Conservation (phyloP, 2,113 vertebrate genomes). For the Barnardius zonarius region DNA sequence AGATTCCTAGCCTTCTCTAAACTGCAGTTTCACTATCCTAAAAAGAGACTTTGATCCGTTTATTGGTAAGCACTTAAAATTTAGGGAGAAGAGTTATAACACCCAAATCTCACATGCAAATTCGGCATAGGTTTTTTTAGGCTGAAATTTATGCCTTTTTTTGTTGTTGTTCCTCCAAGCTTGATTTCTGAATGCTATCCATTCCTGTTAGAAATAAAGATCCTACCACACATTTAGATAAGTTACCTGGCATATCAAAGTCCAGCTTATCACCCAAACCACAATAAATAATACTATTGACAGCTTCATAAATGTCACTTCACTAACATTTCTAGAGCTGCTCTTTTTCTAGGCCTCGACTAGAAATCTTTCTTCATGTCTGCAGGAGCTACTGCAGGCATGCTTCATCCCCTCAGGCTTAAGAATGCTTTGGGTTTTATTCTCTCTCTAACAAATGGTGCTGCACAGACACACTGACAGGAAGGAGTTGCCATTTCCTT, state of each 20-base stretch:
- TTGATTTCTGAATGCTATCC: background rate
- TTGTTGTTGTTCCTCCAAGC: background rate
- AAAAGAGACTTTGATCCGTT: background rate
- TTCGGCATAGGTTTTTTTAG: background rate
- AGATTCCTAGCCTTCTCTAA: background rate
- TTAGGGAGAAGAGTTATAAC: background rate
- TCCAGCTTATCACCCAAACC: background rate
- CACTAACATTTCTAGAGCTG: background rate
- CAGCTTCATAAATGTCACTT: background rate
- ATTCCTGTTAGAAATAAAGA: background rate
- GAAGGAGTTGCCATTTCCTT: background rate
- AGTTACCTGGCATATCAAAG: background rate
- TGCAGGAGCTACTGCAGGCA: background rate
- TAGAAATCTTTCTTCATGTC: background rate
- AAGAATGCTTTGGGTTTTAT: background rate
- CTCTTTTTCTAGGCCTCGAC: background rate
- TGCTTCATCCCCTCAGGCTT: background rate
- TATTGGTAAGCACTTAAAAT: background rate
- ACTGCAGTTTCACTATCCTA: background rate
- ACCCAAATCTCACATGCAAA: background rate
- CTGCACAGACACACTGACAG: rapidly evolving
- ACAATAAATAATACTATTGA: background rate
- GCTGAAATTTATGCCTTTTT: background rate
- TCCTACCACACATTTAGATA: background rate
- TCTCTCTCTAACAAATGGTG: background rate